These are phyloP conservation scores for Hylaeus anthracinus DNA, from an alignment of 1,140 invertebrate genomes.

Conservation along the genomic window DNA sequence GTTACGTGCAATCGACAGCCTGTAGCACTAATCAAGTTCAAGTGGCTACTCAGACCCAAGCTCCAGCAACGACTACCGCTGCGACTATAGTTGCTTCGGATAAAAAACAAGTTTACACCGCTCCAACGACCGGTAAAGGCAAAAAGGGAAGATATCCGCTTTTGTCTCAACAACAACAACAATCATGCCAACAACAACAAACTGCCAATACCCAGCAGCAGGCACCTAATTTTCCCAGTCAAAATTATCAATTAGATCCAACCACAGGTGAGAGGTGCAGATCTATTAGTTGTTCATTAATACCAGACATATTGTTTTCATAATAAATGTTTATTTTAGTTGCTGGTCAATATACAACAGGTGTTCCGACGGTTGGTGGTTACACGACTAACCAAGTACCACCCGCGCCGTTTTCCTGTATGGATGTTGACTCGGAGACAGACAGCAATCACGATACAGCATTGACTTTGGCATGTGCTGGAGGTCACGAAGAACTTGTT, in stretches of 20 bases:
- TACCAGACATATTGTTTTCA: background rate
- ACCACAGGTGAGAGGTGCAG: constrained; percentile 73
- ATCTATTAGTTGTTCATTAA: background rate
- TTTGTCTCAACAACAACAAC: constrained; percentile 78
- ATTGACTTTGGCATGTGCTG: constrained; percentile 97
- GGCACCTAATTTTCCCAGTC: constrained; percentile 76
- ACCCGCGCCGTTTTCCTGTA: constrained; percentile 83
- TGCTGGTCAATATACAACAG: constrained; percentile 71
- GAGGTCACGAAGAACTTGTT: constrained; percentile 97
- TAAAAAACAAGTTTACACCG: constrained; percentile 76
- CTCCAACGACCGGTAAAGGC: constrained; percentile 71
- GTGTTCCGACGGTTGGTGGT: constrained; percentile 65
- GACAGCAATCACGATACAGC: constrained; percentile 99
- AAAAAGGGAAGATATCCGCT: constrained; percentile 78
- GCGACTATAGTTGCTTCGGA: constrained; percentile 70
- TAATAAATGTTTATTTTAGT: constrained; percentile 40
- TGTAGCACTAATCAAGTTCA: constrained; percentile 81
- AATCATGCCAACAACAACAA: constrained; percentile 69
- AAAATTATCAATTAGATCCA: constrained; percentile 79
- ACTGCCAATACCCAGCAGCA: constrained; percentile 71
- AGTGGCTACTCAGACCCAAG: constrained; percentile 83
- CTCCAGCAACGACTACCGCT: constrained; percentile 73
- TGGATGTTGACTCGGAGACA: constrained; percentile 97
- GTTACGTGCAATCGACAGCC: constrained; percentile 67
- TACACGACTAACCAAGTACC: constrained; percentile 78